Evolutionary conservation across 64 coral and sea anemone species (phyloP), one percentile per base, ranked within the genome.

Genomic region (Montipora sp.): DNA sequence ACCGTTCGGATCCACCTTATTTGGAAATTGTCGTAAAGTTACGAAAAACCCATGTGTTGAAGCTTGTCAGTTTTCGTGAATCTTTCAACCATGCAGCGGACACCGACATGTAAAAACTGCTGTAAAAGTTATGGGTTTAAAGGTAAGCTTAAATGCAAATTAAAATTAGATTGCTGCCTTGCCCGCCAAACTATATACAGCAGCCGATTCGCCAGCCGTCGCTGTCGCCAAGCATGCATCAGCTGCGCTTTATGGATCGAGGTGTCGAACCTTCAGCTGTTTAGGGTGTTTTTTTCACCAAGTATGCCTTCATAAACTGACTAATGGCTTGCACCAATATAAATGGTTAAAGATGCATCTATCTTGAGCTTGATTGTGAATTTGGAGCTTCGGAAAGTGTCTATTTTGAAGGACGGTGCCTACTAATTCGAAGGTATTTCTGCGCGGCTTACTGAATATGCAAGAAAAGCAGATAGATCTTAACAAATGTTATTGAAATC

Each of bases 31-130:
- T 85, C 82, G 82, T 65, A 72, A 36, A 4, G 46, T 5, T 16
- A 71, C 82, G 44, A 22, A 6, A 48, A 85, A 71, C 45, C 19
- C 82, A 85, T 85, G 82, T 85, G 82, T 72, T 85, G 21, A 58
- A 18, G 27, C 27, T 36, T 5, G 48, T 9, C 44, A 6, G 2
- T 12, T 85, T 85, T 15, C 19, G 13, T 60, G 18, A 6, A 8
- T 48, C 8, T 18, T 18, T 24, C 1, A 48, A 66, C 27, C 61
- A 97, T 97, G 95, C 95, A 97, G 85, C 78, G 95, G 27, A 97
- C 95, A 78, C 95, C 95, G 75, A 97, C 92, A 3, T 97, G 95
- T 24, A 65, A 65, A 14, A 97, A 94, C 48, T 97, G 95, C 43
- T 97, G 95, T 76, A 88, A 80, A 65, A 97, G 87, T 79, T 97